Evolutionary conservation across 2,113 vertebrate genomes (phyloP), one percentile per base, ranked within the genome.

Genomic region (Vireo altiloquus): DNA sequence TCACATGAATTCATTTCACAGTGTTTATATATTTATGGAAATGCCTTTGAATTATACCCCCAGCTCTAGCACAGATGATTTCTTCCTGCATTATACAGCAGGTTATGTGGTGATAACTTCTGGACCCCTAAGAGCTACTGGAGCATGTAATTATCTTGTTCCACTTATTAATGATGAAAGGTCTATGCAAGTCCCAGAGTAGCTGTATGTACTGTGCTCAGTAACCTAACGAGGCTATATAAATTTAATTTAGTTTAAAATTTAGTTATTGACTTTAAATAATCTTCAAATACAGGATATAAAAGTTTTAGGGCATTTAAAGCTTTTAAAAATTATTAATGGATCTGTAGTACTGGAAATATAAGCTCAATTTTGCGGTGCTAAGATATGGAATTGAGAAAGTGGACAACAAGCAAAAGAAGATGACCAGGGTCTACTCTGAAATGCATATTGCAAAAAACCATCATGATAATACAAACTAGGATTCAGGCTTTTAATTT

Each of bases 131-230:
- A 35, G 89, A 96, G 88, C 90, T 94, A 84, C 88, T 75, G 93
- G 69, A 97, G 90, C 93, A 76, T 95, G 93, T 95, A 96, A 96
- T 97, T 95, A 94, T 82, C 86, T 95, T 89, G 92, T 96, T 96
- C 88, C 40, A 68, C 90, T 93, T 96, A 89, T 79, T 96, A 94
- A 96, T 87, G 94, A 95, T 96, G 92, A 95, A 96, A 97, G 79
- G 82, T 88, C 87, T 87, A 40, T 53, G 54, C 50, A 71, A 92
- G 76, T 96, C 92, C 88, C 96, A 95, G 93, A 83, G 82, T 21
- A 83, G 66, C 76, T 96, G 19, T 69, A 76, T 71, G n/a, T 69
- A 39, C 61, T 56, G 15, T 33, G 72, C 77, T 84, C 52, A 50
- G 60, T 68, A 83, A 72, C 49, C 76, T 92, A 96, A 92, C 95